These are phyloP conservation scores for Parnassius orleans DNA, from an alignment of 2,888 invertebrate genomes.

Conservation along the genomic window DNA sequence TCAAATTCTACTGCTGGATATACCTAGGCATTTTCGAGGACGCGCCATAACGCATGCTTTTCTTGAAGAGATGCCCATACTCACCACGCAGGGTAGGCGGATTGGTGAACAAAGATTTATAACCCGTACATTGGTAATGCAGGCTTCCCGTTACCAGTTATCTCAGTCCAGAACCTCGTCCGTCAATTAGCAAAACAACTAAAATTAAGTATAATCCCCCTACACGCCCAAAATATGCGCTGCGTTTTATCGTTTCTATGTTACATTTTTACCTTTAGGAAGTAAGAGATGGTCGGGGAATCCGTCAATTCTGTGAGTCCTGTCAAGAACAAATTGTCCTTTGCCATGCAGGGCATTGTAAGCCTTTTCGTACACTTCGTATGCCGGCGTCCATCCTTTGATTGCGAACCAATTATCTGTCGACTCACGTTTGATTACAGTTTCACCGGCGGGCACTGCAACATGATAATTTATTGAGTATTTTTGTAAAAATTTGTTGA, in stretches of 20 bases:
- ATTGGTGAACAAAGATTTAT: neutral
- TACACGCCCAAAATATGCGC: too few relatives aligned
- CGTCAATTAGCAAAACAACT: neutral
- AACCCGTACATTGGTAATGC: neutral
- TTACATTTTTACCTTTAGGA: slow-evolving; percentile 78
- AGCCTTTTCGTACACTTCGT: slow-evolving; percentile 68
- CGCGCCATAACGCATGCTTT: neutral
- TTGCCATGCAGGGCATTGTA: slow-evolving; percentile 68
- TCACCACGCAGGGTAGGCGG: too few relatives aligned
- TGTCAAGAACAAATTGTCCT: slow-evolving; percentile 68
- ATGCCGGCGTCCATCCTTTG: slow-evolving; percentile 73
- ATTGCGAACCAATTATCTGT: slow-evolving; percentile 79
- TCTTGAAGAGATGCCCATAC: neutral
- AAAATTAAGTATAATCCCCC: neutral
- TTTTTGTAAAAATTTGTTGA: neutral
- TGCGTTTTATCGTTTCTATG: neutral
- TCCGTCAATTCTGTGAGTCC: slow-evolving; percentile 75
- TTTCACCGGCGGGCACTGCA: slow-evolving; percentile 68
- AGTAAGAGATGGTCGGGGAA: slow-evolving; percentile 83
- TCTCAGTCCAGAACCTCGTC: neutral
- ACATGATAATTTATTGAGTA: neutral
- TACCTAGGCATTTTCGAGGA: neutral
- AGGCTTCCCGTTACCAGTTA: neutral
- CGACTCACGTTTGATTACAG: slow-evolving; percentile 78
- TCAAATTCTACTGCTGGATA: neutral